Conservation (phyloP, 2,888 invertebrate species). For the Netelia melanura region DNA sequence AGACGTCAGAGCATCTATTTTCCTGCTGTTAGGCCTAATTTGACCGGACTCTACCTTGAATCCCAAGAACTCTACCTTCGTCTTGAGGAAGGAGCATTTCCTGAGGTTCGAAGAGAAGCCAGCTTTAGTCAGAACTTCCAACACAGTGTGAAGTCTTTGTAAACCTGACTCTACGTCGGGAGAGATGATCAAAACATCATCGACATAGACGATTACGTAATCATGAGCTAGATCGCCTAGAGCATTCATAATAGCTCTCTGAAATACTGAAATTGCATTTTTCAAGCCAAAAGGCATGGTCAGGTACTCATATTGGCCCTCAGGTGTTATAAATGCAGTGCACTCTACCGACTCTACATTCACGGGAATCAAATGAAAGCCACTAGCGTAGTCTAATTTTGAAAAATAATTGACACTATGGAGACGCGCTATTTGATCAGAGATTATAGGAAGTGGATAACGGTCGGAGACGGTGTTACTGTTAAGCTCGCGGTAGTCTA, state of each 20-base stretch:
- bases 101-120: conserved; percentile 64
- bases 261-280: conserved; percentile 73
- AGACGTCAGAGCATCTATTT: conserved; percentile 50
- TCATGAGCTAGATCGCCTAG: conserved; percentile 58
- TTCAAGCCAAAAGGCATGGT: conserved; percentile 71
- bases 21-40: conserved; percentile 56
- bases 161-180: conserved; percentile 56
- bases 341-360: conserved; percentile 73
- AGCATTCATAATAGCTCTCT: conserved; percentile 67
- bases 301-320: conserved; percentile 80
- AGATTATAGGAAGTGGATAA: conserved; percentile 80
- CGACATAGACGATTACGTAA: conserved; percentile 60
- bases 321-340: conserved; percentile 81
- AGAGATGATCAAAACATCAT: conserved; percentile 68
- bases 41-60: conserved; percentile 35
- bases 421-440: conserved; percentile 79
- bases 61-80: conserved; percentile 60
- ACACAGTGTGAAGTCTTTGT: conserved; percentile 59
- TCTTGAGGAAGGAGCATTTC: conserved; percentile 67
- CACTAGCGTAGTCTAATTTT: conserved; percentile 76
- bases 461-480: conserved; percentile 75
- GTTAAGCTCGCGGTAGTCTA: conserved; percentile 77
- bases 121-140: conserved; percentile 58
- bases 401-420: conserved; percentile 74
- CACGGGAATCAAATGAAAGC: conserved; percentile 79